Percentiles rank a stretch among this genome's conserved stretches.
These are phyloP conservation scores for Crocallis elinguaria DNA, from an alignment of 2,888 invertebrate genomes.

Conservation along the genomic window DNA sequence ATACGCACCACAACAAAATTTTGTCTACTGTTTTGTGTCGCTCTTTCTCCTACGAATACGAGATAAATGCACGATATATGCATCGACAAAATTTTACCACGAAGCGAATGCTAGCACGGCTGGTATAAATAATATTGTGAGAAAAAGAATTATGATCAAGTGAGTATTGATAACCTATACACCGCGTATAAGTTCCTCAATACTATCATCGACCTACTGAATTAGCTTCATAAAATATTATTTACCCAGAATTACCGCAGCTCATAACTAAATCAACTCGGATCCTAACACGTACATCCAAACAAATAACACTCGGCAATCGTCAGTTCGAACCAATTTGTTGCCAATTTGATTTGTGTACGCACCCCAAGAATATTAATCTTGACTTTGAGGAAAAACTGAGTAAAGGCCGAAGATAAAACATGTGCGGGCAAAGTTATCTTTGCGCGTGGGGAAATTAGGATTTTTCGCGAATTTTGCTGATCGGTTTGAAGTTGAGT, in stretches of 20 bases:
- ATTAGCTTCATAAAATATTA: constrained; percentile 2
- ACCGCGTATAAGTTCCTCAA: no score
- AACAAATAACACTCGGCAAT: constrained; percentile 28
- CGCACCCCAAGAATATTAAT: constrained; percentile 37
- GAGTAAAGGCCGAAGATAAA: constrained; percentile 6
- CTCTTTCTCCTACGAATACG: no score
- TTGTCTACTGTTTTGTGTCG: no score
- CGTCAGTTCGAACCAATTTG: constrained; percentile 34
- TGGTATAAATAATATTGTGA: background rate
- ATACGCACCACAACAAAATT: no score
- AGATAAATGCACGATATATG: no score
- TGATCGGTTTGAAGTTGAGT: background rate
- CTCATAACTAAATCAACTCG: background rate
- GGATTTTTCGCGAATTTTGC: background rate
- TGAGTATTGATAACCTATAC: background rate
- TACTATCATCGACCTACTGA: background rate
- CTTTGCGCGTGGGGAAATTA: constrained; percentile 1
- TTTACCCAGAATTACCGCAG: constrained; percentile 8
- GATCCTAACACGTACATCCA: constrained; percentile 15
- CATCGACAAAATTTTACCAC: no score
- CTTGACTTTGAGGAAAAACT: constrained; percentile 19
- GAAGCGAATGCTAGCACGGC: no score
- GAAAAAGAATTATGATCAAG: background rate
- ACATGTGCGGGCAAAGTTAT: constrained; percentile 4
- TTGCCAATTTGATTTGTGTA: constrained; percentile 39